phyloP scores from a whole-genome alignment of 2,797 vertebrate genomes.

The Otolemur crassicaudatus region DNA sequence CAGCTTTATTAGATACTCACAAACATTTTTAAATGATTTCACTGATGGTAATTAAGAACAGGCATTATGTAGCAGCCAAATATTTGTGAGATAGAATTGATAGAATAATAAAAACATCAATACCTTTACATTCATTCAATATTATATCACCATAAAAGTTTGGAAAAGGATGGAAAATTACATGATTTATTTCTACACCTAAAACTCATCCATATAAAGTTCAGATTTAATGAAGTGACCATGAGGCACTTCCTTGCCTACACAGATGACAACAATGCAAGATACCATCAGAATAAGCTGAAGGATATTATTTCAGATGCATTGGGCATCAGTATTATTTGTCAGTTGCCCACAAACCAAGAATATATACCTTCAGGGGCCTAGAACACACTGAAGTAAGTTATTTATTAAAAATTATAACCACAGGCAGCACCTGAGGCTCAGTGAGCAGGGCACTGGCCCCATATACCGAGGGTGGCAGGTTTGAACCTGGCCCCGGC shows the following conservation, averaged over 20 bases:
- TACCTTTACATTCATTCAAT: not conserved
- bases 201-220: not conserved
- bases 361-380: not conserved
- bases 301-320: slow-evolving; percentile 14
- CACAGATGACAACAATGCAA: not conserved
- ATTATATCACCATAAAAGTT: not conserved
- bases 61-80: not conserved
- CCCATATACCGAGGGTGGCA: too few relatives aligned
- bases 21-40: not conserved
- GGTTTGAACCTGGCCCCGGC: too few relatives aligned
- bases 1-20: not conserved
- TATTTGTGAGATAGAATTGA: not conserved
- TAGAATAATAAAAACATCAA: not conserved
- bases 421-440: too few relatives aligned
- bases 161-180: not conserved
- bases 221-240: not conserved
- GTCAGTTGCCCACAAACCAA: not conserved
- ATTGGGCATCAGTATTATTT: not conserved
- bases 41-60: slow-evolving; percentile 3
- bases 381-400: slow-evolving; percentile 15
- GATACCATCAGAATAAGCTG: not conserved
- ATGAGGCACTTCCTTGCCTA: not conserved
- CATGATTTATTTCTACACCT: not conserved
- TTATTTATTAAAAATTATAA: slow-evolving; percentile 28
- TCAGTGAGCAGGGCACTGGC: too few relatives aligned